A percentile compares a stretch with the other conserved stretches of the same genome.
These are phyloP conservation scores for Drosophila hydei DNA, from an alignment of 1,140 invertebrate species.

Conservation along the genomic window DNA sequence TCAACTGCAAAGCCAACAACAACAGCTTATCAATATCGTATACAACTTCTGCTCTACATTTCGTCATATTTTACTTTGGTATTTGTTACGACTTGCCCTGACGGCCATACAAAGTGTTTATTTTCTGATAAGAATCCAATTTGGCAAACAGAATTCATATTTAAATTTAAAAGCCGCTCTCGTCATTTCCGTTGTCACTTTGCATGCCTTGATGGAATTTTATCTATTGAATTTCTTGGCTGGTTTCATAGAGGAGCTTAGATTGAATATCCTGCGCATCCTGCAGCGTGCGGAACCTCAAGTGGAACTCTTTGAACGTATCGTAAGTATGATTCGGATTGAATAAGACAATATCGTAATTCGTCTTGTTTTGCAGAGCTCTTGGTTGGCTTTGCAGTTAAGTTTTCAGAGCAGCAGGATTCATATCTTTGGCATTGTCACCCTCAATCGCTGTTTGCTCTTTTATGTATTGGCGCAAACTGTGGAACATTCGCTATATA, in stretches of 20 bases:
- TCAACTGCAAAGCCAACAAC: neutral
- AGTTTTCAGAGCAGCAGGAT: conserved; percentile 9
- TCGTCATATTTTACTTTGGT: conserved; percentile 3
- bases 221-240: conserved; percentile 7
- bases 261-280: neutral
- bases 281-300: neutral
- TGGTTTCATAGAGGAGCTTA: neutral
- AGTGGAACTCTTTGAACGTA: neutral
- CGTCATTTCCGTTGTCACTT: neutral
- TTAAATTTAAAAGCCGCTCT: neutral
- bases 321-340: neutral
- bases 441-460: neutral
- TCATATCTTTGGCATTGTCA: conserved; percentile 1
- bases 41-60: conserved; percentile 5
- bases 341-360: neutral
- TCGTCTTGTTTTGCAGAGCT: neutral
- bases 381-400: conserved; percentile 8
- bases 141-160: neutral
- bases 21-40: neutral
- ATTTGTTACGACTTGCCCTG: neutral
- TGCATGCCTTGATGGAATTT: conserved; percentile 3
- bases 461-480: conserved; percentile 7
- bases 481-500: conserved; percentile 3
- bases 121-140: conserved; percentile 12
- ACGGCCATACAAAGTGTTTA: conserved; percentile 7